Percentiles rank a stretch among this genome's conserved stretches.
phyloP scores from a whole-genome alignment of 1,140 invertebrate genomes.

The Matsumurasca onukii region DNA sequence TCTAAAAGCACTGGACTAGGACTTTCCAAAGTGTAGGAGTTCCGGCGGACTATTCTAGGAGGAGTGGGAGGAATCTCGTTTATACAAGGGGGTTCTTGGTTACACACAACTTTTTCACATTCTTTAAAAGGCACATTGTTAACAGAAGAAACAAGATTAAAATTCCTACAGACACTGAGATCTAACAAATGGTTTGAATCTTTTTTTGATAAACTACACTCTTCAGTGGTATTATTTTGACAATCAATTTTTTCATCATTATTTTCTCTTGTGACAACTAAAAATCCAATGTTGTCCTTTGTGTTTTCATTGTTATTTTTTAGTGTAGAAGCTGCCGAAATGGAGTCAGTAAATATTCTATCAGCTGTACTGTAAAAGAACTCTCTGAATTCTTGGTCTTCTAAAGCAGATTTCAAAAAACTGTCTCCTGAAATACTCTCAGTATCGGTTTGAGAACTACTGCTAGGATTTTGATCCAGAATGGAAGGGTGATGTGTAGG shows the following conservation, averaged over 20 bases:
- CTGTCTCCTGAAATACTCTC: background rate
- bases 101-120: background rate
- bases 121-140: background rate
- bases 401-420: constrained; percentile 12
- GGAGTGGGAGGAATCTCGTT: no score
- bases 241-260: background rate
- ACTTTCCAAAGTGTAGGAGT: constrained; percentile 18
- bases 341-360: constrained; percentile 13
- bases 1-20: constrained; percentile 15
- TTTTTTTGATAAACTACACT: background rate
- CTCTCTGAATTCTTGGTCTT: constrained; percentile 4
- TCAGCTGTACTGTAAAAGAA: background rate
- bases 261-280: no score
- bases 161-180: background rate
- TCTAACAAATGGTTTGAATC: background rate
- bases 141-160: background rate
- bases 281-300: no score
- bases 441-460: background rate
- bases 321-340: background rate
- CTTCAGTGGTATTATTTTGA: background rate
- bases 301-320: no score
- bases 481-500: background rate
- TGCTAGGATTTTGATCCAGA: background rate
- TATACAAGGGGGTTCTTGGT: no score
- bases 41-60: background rate